phyloP scores from a whole-genome alignment of 2,797 vertebrate species.

The Pachyuromys duprasi region DNA sequence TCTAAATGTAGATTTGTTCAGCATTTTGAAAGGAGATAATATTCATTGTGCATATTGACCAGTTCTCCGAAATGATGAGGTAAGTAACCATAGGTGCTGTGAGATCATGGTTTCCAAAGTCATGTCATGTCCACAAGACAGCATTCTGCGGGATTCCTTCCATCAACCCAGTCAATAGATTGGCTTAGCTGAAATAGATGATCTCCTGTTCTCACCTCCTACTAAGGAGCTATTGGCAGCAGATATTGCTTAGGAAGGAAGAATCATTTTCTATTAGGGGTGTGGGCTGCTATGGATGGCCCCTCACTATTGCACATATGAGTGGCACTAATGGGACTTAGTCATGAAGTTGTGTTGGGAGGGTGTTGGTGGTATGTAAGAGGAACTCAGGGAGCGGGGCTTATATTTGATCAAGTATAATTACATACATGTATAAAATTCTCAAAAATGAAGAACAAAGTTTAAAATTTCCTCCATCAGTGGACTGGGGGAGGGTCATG shows the following conservation, averaged over 20 bases:
- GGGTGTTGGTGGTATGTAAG: background rate
- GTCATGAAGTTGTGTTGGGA: background rate
- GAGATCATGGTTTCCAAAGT: background rate
- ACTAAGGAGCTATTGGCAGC: background rate
- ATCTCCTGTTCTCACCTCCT: background rate
- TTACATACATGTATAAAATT: background rate
- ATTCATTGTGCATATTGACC: background rate
- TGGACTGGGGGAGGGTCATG: no score
- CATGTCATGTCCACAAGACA: background rate
- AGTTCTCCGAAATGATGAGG: background rate
- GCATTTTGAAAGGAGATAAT: background rate
- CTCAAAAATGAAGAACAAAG: background rate
- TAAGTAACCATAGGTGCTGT: background rate
- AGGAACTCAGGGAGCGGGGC: no score
- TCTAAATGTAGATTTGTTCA: conserved; percentile 26
- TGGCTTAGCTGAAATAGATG: no score
- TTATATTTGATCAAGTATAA: background rate
- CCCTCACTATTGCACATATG: no score
- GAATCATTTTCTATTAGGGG: background rate
- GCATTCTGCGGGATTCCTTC: no score
- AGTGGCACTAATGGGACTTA: background rate
- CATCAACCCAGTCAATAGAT: background rate
- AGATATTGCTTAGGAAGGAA: background rate
- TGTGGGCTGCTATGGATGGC: background rate
- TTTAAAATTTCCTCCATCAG: background rate